Base-by-base conservation (phyloP, 2,797 vertebrate species). In the Megalops cyprinoides region DNA sequence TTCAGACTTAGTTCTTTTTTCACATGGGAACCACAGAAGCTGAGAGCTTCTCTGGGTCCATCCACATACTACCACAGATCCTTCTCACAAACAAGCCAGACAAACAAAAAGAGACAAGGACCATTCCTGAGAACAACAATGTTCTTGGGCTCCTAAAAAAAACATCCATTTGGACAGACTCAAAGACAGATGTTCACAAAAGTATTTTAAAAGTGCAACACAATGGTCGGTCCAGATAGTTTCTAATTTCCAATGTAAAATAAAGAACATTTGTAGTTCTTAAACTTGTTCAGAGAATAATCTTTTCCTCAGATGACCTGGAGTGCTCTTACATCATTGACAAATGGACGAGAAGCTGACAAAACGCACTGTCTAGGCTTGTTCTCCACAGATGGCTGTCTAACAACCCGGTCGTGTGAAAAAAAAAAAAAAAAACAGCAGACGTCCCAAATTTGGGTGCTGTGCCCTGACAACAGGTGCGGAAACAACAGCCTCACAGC, bases 401-500 rank as follows among this genome's bases (percentile, higher is more conserved):
- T 42, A 71, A 42, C 39, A 42, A 67, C 39, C 12, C 10, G 34
- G 3, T 23, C 37, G 39, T 42, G 67, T 1, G 67, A 44, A 34
- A n/a, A n/a, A n/a, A n/a, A n/a, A n/a, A 71, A 18, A 34, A n/a
- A n/a, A n/a, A 71, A 18, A 34, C 67, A 44, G 37, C 5, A 42
- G 67, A 31, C 25, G n/a, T 60, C 56, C n/a, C 56, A n/a, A 31
- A 60, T 60, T 28, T 60, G 56, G n/a, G 62, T 37, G 28, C 10
- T 48, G 46, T 48, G 46, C 51, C 67, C 67, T 23, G 18, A 42
- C 67, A 71, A 71, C 67, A 71, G 67, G 67, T 71, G 67, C 67
- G 9, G 37, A 10, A 39, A 71, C 37, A 7, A 71, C 39, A 71
- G 34, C 67, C 37, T 8, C 67, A 71, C 67, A 10, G 67, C 1